phyloP scores from a whole-genome alignment of 2,888 invertebrate genomes.

The Drosophila leonis region DNA sequence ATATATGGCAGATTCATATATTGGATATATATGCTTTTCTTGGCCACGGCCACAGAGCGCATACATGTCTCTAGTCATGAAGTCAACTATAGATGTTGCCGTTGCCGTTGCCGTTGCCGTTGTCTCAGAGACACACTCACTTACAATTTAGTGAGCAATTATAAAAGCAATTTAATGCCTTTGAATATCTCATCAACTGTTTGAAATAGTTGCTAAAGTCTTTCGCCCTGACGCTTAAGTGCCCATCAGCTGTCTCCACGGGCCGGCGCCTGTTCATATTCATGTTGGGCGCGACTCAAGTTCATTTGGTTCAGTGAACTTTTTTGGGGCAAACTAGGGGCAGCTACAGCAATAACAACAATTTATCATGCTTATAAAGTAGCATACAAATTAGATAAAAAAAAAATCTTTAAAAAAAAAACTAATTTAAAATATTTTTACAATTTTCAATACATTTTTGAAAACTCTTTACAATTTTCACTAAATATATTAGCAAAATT shows the following conservation, averaged over 20 bases:
- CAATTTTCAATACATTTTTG: no score
- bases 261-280: not conserved
- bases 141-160: conserved; percentile 32
- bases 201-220: conserved; percentile 24
- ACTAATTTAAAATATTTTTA: no score
- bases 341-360: not conserved
- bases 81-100: not conserved
- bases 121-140: not conserved
- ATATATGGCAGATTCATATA: not conserved
- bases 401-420: not conserved
- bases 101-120: not conserved
- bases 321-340: not conserved
- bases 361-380: not conserved
- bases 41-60: conserved; percentile 58
- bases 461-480: not conserved
- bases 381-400: not conserved
- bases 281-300: conserved; percentile 20
- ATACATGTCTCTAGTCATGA: conserved; percentile 2
- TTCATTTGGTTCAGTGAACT: conserved; percentile 52
- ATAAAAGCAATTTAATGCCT: conserved; percentile 39
- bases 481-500: not conserved
- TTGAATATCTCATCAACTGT: conserved; percentile 20
- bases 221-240: conserved; percentile 40
- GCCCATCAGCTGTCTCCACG: conserved; percentile 28
- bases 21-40: conserved; percentile 38